phyloP scores from a whole-genome alignment of 2,888 invertebrate species.

The Diadromus collaris region DNA sequence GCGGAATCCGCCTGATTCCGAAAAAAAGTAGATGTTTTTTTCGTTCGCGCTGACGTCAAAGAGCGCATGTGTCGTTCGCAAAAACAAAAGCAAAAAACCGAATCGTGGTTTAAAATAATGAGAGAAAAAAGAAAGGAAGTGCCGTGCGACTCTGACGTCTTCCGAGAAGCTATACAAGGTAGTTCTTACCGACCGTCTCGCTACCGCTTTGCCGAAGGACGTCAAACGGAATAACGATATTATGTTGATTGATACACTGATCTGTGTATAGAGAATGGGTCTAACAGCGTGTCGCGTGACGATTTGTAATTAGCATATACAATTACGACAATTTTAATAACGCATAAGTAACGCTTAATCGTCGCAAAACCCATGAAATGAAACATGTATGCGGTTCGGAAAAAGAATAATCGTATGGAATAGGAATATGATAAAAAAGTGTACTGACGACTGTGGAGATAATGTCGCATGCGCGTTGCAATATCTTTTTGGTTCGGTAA shows the following conservation, averaged over 20 bases:
- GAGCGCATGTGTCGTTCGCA: background rate
- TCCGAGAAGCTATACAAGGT: background rate
- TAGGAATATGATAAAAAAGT: background rate
- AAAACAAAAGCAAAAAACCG: background rate
- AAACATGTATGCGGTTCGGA: background rate
- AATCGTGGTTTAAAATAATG: conserved; percentile 1
- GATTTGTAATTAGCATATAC: conserved; percentile 7
- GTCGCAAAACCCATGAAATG: background rate
- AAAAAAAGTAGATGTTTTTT: background rate
- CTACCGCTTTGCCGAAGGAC: conserved; percentile 14
- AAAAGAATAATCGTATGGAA: background rate
- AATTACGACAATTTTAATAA: background rate
- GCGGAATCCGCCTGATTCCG: background rate
- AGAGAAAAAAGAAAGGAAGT: conserved; percentile 24
- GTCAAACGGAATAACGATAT: conserved; percentile 4
- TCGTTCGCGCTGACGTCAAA: background rate
- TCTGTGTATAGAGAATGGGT: conserved; percentile 14
- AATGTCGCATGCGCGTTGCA: background rate
- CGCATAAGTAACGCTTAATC: background rate
- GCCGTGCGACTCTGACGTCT: conserved; percentile 13
- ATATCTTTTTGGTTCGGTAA: background rate
- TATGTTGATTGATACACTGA: background rate
- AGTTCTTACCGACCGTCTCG: conserved; percentile 8
- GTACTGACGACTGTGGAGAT: background rate
- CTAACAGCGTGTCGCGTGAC: conserved; percentile 4